A percentile compares a stretch with the other conserved stretches of the same genome.
Evolutionary conservation across 2,888 invertebrate species (phyloP).

Genomic region (Geophilus truncorum): DNA sequence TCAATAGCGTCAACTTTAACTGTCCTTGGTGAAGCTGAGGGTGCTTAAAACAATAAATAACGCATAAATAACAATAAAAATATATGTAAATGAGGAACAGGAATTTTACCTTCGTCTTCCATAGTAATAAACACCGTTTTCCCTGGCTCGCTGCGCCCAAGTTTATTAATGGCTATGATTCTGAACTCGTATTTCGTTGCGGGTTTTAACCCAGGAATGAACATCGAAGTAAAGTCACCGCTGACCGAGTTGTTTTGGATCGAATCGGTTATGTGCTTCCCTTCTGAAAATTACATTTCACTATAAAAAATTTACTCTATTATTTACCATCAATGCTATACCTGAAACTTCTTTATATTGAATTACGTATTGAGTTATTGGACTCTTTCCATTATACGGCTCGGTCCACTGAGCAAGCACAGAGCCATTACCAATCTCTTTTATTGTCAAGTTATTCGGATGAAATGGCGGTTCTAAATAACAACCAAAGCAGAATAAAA

Average conservation of each 20-base stretch:
- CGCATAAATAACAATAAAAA: background rate
- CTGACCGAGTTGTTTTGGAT: background rate
- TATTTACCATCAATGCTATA: background rate
- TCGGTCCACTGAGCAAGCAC: conserved; percentile 88
- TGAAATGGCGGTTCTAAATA: conserved; percentile 65
- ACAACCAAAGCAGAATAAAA: background rate
- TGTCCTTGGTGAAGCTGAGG: conserved; percentile 33
- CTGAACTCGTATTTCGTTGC: conserved; percentile 89
- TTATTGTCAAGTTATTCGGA: conserved; percentile 77
- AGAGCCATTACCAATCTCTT: conserved; percentile 84
- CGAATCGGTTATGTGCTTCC: background rate
- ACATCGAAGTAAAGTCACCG: background rate
- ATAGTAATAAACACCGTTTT: conserved; percentile 91
- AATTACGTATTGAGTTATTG: conserved; percentile 79
- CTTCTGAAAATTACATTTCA: background rate
- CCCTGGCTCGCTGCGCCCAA: conserved; percentile 84
- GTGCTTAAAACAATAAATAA: conserved; percentile 29
- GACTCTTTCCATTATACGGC: conserved; percentile 86
- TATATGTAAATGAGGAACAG: background rate
- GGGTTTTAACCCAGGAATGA: conserved; percentile 64
- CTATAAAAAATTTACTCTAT: background rate
- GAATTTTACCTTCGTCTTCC: conserved; percentile 69
- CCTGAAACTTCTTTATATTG: conserved; percentile 63
- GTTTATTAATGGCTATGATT: conserved; percentile 87
- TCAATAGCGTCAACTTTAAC: conserved; percentile 34